Evolutionary conservation across 2,888 invertebrate species (phyloP).

Genomic region (Eupithecia subfuscata): DNA sequence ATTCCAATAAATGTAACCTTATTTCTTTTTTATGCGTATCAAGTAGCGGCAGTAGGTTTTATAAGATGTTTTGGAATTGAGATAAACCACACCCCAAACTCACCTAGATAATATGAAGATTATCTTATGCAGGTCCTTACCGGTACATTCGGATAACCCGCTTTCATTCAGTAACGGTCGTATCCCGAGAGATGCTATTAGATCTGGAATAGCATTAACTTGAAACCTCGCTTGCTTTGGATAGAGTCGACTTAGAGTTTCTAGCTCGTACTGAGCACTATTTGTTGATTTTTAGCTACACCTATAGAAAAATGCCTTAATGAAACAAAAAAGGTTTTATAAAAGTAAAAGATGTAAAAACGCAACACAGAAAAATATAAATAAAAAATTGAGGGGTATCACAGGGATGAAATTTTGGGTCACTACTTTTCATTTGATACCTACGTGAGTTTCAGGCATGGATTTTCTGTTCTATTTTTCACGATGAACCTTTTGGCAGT

Average conservation of each 20-base stretch:
- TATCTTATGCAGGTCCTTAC: neutral
- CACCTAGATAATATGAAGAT: neutral
- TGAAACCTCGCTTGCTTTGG: slow-evolving; percentile 21
- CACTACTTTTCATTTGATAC: slow-evolving; percentile 6
- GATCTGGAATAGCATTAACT: slow-evolving; percentile 22
- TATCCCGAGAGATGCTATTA: slow-evolving; percentile 23
- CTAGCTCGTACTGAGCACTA: slow-evolving; percentile 1
- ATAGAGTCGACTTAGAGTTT: slow-evolving; percentile 5
- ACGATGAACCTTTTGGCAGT: slow-evolving; percentile 2
- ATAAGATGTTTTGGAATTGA: neutral
- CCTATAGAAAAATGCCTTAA: too few relatives aligned
- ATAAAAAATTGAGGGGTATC: neutral
- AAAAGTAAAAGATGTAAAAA: neutral
- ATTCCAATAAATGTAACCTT: too few relatives aligned
- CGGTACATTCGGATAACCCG: neutral
- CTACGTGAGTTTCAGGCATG: neutral
- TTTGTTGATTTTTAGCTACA: neutral
- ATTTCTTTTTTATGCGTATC: neutral
- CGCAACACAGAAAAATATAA: neutral
- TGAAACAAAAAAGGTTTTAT: too few relatives aligned
- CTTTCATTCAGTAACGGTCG: neutral
- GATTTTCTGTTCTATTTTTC: neutral
- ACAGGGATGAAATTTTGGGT: neutral
- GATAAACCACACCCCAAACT: too few relatives aligned
- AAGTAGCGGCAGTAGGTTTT: neutral